These are phyloP conservation scores for Otus scops DNA, from an alignment of 2,797 vertebrate species.

Conservation along the genomic window DNA sequence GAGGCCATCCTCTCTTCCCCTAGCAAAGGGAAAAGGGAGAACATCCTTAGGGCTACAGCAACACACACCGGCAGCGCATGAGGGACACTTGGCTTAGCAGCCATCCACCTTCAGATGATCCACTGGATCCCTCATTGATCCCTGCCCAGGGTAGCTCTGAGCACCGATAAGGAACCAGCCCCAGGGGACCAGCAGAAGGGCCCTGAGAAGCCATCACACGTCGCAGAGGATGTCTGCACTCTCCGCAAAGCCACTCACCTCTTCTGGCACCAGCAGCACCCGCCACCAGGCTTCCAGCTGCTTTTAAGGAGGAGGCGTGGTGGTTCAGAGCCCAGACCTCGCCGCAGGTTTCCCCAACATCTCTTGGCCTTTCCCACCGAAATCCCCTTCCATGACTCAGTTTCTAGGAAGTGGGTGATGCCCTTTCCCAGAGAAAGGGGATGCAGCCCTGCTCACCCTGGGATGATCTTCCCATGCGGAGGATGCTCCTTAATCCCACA, in stretches of 20 bases:
- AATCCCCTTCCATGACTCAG: background rate
- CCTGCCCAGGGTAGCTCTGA: background rate
- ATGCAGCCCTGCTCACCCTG: background rate
- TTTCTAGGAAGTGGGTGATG: background rate
- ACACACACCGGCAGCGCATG: rapidly evolving
- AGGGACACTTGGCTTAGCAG: rapidly evolving
- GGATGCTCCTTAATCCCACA: rapidly evolving
- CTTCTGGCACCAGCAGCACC: background rate
- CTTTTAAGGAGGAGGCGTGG: background rate
- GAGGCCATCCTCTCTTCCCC: conserved; percentile 42
- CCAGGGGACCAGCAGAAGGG: background rate
- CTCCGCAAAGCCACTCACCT: background rate
- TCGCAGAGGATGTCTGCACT: rapidly evolving
- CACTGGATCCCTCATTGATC: rapidly evolving
- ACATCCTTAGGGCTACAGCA: background rate
- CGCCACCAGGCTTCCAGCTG: background rate
- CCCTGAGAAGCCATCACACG: rapidly evolving
- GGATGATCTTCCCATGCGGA: rapidly evolving
- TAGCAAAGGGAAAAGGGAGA: background rate
- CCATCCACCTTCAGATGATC: rapidly evolving
- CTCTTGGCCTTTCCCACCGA: background rate
- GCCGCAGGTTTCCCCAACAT: background rate
- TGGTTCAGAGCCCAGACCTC: background rate
- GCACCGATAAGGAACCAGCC: background rate
- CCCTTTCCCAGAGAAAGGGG: background rate